Evolutionary conservation across 1,140 invertebrate species (phyloP).

Genomic region (Galendromus occidentalis): DNA sequence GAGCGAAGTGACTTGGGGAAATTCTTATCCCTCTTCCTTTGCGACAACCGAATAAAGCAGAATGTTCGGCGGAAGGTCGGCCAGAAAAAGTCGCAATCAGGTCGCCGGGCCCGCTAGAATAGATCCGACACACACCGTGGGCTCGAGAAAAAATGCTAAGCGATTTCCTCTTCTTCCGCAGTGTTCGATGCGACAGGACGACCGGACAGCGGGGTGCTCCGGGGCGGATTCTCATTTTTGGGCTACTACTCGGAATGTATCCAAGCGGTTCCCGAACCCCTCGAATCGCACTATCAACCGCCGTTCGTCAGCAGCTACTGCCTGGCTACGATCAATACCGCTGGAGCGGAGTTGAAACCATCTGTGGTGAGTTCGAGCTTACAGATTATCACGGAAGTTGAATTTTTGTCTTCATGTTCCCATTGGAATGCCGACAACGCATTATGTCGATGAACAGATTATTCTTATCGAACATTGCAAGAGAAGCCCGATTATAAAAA

Average conservation of each 20-base stretch:
- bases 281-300: not conserved
- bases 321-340: slow-evolving; percentile 14
- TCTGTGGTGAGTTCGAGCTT: slow-evolving; percentile 14
- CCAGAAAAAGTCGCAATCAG: too few relatives aligned
- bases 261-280: not conserved
- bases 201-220: slow-evolving; percentile 19
- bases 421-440: not conserved
- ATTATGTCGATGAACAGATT: too few relatives aligned
- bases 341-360: not conserved
- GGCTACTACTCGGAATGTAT: slow-evolving; percentile 21
- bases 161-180: slow-evolving; percentile 4
- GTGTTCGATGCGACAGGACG: slow-evolving; percentile 21
- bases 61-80: too few relatives aligned
- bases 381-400: too few relatives aligned
- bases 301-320: slow-evolving; percentile 18
- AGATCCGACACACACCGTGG: too few relatives aligned
- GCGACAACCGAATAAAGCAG: too few relatives aligned
- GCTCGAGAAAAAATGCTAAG: too few relatives aligned
- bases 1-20: too few relatives aligned
- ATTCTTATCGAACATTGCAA: too few relatives aligned
- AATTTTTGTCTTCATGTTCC: not conserved
- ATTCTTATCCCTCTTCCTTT: too few relatives aligned
- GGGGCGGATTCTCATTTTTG: slow-evolving; percentile 18
- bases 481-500: too few relatives aligned
- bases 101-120: too few relatives aligned